These are phyloP conservation scores for Pipistrellus pipistrellus DNA, from an alignment of 2,797 vertebrate species.

Conservation along the genomic window DNA sequence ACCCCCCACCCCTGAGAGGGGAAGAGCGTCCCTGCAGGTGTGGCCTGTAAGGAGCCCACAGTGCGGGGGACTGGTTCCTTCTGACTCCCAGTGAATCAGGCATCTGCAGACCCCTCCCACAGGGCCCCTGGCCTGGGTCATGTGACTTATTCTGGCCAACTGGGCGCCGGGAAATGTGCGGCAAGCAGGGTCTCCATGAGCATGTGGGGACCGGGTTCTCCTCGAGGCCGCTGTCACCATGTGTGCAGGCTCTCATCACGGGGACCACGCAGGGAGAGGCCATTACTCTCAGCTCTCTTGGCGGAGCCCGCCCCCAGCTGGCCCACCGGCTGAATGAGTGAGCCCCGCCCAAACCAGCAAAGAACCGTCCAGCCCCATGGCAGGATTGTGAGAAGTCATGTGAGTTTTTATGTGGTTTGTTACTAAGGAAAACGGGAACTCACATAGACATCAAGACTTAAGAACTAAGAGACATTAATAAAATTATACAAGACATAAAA, in stretches of 20 bases:
- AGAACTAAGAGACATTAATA: not conserved
- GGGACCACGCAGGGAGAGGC: not conserved
- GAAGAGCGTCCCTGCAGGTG: no score
- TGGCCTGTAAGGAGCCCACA: no score
- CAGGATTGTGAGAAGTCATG: not conserved
- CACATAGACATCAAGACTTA: not conserved
- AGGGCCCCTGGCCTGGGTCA: not conserved
- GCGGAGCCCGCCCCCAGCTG: not conserved
- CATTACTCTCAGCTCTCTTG: not conserved
- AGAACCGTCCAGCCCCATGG: not conserved
- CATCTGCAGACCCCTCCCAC: not conserved
- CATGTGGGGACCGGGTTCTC: not conserved
- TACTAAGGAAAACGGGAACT: not conserved
- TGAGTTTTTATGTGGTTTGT: not conserved
- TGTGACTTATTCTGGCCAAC: not conserved
- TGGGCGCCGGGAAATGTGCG: not conserved
- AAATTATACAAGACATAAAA: not conserved
- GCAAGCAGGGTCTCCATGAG: not conserved
- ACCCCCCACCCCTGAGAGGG: fast-evolving
- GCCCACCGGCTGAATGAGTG: no score
- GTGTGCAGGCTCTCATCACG: no score
- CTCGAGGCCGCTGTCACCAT: not conserved
- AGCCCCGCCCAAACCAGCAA: not conserved
- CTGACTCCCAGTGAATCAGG: fast-evolving
- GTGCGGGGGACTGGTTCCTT: not conserved